These are phyloP conservation scores for Corythoichthys intestinalis DNA, from an alignment of 2,113 vertebrate genomes.

Conservation along the genomic window DNA sequence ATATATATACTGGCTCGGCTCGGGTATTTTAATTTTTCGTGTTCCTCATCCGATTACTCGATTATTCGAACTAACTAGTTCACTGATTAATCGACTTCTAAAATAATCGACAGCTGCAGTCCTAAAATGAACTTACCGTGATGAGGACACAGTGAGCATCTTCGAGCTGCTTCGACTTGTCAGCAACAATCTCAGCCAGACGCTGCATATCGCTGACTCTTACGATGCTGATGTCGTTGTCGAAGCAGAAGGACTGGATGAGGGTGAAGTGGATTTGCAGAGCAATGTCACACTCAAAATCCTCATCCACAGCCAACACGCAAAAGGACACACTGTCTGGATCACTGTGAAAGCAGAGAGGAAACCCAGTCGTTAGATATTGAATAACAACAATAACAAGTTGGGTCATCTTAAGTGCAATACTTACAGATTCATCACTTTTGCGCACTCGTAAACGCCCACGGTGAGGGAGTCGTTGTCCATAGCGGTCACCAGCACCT, in stretches of 20 bases:
- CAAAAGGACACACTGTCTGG: slow-evolving; percentile 74
- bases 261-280: slow-evolving; percentile 80
- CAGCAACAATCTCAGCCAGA: slow-evolving; percentile 65
- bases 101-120: too few species aligned
- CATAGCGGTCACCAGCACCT: slow-evolving; percentile 83
- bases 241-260: slow-evolving; percentile 80
- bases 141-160: slow-evolving; percentile 77
- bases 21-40: too few species aligned
- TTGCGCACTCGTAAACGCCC: slow-evolving; percentile 93
- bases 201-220: slow-evolving; percentile 70
- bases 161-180: slow-evolving; percentile 57
- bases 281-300: slow-evolving; percentile 66
- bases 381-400: rapidly evolving
- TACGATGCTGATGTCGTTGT: slow-evolving; percentile 79
- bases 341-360: slow-evolving; percentile 31
- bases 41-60: too few species aligned
- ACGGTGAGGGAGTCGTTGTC: slow-evolving; percentile 87
- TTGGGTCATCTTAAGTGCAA: background rate
- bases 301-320: slow-evolving; percentile 66
- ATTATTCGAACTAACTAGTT: too few species aligned
- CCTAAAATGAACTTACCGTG: slow-evolving; percentile 60
- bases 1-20: too few species aligned
- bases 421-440: slow-evolving; percentile 97
- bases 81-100: too few species aligned
- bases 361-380: background rate